Base-by-base conservation (phyloP, 2,113 vertebrate genomes). In the Silurus asotus region DNA sequence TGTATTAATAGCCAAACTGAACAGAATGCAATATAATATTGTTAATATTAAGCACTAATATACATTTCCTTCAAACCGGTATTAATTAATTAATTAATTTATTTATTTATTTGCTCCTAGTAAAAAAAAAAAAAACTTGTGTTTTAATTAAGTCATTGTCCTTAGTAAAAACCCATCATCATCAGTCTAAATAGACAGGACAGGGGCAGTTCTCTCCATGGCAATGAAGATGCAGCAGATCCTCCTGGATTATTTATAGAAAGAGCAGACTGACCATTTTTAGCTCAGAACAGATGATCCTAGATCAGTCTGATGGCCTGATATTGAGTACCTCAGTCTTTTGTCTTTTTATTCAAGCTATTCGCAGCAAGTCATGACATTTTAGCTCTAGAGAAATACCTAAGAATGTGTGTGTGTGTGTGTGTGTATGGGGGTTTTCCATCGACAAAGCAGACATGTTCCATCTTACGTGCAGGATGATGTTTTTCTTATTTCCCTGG, bases 161-260 rank as follows among this genome's bases (percentile, higher is more conserved):
- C 76, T 84, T 65, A 70, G 61, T 37, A 81, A 81, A 81, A 80
- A 65, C 58, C 74, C 70, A 70, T 84, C 62, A 23, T 45, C 70
- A 79, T 80, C 84, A 80, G 55, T 82, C 70, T 75, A 37, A 70
- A 84, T 49, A 61, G 83, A 85, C 85, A 87, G 80, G 76, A 82
- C 74, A 85, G 83, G 45, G 53, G 65, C 76, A 25, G 64, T 76
- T 82, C 81, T 87, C 79, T 83, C 72, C 55, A 74, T 88, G 86
- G 69, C 84, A 87, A 81, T 82, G 59, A 37, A 67, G 82, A 58
- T 84, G 77, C 77, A 80, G 56, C 70, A 82, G 72, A 81, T 87
- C 64, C 87, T 88, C 55, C 45, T 87, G 87, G 83, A 85, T 87
- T 88, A 90, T 90, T 88, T 82, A 88, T 85, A 83, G 87, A 79